Conservation (phyloP, 2,113 vertebrate species). For the Scatophagus argus region DNA sequence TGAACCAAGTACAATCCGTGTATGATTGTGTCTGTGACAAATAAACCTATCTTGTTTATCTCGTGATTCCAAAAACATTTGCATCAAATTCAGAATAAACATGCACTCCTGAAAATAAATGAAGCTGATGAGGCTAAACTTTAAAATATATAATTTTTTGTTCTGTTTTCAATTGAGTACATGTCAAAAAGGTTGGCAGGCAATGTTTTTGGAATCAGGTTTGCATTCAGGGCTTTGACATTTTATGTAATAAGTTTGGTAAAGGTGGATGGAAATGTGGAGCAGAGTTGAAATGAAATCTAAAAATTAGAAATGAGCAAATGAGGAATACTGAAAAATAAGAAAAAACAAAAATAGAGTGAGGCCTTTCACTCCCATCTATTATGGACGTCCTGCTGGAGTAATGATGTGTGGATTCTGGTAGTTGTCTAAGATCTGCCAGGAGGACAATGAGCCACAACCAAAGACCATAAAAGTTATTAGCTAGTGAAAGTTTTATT, state of each 20-base stretch:
- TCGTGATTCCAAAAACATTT: no score
- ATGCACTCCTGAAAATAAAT: no score
- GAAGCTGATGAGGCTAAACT: no score
- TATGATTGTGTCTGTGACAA: no score
- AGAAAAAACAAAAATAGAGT: not conserved
- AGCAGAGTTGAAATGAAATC: not conserved
- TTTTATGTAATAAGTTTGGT: not conserved
- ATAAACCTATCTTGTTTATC: no score
- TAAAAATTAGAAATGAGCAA: not conserved
- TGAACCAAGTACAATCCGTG: no score
- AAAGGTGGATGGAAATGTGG: not conserved
- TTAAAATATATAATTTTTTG: no score
- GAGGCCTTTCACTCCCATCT: not conserved
- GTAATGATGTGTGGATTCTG: not conserved
- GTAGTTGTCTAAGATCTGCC: not conserved
- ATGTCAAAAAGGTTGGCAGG: no score
- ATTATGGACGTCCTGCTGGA: no score
- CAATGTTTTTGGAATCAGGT: no score
- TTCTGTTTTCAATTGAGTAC: no score
- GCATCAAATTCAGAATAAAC: no score
- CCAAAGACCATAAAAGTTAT: slow-evolving; percentile 43
- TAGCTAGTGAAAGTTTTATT: slow-evolving; percentile 71
- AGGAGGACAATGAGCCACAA: slow-evolving; percentile 38
- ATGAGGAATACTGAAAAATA: not conserved
- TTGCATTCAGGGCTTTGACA: not conserved